Base-by-base conservation (phyloP, 2,888 invertebrate genomes). In the Acanthosepion pharaonis region DNA sequence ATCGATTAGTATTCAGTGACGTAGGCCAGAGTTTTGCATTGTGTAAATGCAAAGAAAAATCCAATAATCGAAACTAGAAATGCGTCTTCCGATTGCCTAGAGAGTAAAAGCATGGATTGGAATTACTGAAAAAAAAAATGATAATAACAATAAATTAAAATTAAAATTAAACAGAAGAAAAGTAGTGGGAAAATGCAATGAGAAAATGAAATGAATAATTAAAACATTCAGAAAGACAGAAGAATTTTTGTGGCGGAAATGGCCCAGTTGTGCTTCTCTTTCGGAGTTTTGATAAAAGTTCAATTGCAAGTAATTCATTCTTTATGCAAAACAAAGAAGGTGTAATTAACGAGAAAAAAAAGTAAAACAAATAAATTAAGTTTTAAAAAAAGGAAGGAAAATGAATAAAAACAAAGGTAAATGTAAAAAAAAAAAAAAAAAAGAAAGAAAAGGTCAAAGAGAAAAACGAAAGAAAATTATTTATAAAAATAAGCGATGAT, bases 231-330 rank as follows among this genome's bases (percentile, higher is more conserved):
- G 78, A 78, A 78, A 78, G 78, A 78, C 78, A 78, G 33, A 78
- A 78, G 78, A 42, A 59, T 59, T 59, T 59, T 23, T 64, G 23
- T 23, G 23, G 25, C 64, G 64, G 64, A 64, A 64, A 25, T 78
- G 78, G n/a, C 78, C n/a, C n/a, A 78, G 78, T 78, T 78, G 18
- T 78, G 33, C 33, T 78, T 23, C n/a, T 78, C 78, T 78, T n/a
- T 78, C 78, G 33, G n/a, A 78, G n/a, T 78, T 64, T 64, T 64
- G 0, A 8, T 59, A 78, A 78, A 78, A 78, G 78, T 78, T 78
- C 78, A 78, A 78, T 78, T n/a, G n/a, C 78, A 78, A 78, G 78
- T 78, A 78, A 78, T 78, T 25, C n/a, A n/a, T 78, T 78, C 78
- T 15, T 59, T 59, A 59, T 59, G 20, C n/a, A 78, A 78, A 78